Evolutionary conservation across 2,113 vertebrate genomes (phyloP).

Genomic region (Saccopteryx leptura): DNA sequence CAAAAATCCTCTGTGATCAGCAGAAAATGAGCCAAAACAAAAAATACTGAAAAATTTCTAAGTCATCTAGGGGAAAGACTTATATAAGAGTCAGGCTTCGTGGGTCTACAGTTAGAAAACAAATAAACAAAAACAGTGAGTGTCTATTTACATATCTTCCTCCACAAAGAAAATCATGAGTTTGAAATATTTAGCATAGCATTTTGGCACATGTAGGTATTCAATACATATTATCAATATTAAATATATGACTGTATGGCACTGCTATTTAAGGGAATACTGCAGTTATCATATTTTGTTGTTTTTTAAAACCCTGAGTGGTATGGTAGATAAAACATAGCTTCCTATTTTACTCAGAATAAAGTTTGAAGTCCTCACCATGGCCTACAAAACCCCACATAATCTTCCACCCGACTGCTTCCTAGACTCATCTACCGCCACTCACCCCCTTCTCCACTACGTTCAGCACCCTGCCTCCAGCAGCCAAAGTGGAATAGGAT

Average conservation of each 20-base stretch:
- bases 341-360: slow-evolving; percentile 7
- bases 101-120: background rate
- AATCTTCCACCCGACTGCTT: background rate
- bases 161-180: background rate
- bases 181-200: background rate
- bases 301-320: background rate
- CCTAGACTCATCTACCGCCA: background rate
- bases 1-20: slow-evolving; percentile 23
- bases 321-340: background rate
- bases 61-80: slow-evolving; percentile 8
- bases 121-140: background rate
- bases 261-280: background rate
- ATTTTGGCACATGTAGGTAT: background rate
- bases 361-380: background rate
- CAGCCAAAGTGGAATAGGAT: background rate
- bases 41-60: slow-evolving; percentile 17
- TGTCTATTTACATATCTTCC: background rate
- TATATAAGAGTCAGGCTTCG: background rate
- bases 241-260: background rate
- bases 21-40: slow-evolving; percentile 19
- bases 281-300: background rate
- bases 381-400: background rate
- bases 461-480: background rate
- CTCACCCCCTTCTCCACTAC: background rate
- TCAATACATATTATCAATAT: background rate